A percentile compares a stretch with the other conserved stretches of the same genome.
phyloP scores from a whole-genome alignment of 2,797 vertebrate genomes.

The Yasuhikotakia modesta region DNA sequence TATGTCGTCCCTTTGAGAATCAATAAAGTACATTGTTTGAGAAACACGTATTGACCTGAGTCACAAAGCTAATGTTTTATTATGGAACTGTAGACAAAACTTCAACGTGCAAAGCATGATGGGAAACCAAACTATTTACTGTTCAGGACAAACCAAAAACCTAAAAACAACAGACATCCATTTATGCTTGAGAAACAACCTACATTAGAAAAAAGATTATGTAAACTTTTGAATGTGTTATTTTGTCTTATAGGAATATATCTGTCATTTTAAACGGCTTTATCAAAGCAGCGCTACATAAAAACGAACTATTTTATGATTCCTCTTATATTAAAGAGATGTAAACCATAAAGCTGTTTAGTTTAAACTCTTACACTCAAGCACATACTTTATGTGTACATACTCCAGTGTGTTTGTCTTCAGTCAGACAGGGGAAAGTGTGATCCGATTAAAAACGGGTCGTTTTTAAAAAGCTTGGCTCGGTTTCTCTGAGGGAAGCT shows the following conservation, averaged over 20 bases:
- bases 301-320: no score
- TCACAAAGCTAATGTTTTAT: background rate
- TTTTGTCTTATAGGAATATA: no score
- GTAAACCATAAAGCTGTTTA: no score
- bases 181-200: background rate
- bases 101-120: background rate
- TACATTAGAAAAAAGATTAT: background rate
- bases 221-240: background rate
- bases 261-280: no score
- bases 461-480: conserved; percentile 8
- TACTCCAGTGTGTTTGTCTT: background rate
- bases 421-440: background rate
- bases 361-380: no score
- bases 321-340: no score
- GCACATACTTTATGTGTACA: no score
- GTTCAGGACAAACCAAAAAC: background rate
- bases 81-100: background rate
- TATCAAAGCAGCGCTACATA: no score
- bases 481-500: background rate
- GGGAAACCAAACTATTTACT: background rate
- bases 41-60: no score
- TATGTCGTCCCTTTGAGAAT: no score
- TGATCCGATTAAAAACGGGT: background rate
- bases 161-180: background rate
- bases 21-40: no score